A percentile compares a stretch with the other conserved stretches of the same genome.
Conservation (phyloP, 2,113 vertebrate genomes). For the Thymallus thymallus region DNA sequence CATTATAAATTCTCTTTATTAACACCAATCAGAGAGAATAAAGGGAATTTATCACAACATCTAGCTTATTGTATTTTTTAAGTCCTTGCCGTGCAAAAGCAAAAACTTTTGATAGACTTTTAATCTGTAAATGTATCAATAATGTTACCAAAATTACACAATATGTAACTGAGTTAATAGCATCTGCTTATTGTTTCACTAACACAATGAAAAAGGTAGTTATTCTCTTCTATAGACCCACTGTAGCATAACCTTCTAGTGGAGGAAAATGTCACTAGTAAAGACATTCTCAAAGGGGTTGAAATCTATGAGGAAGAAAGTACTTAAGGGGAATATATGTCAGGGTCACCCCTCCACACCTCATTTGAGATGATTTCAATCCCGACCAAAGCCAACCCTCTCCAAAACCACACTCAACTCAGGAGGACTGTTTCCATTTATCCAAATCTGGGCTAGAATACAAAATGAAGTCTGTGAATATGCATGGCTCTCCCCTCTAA, state of each 20-base stretch:
- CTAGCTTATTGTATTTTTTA: too few species aligned
- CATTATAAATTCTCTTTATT: neutral
- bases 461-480: conserved; percentile 30
- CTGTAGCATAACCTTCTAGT: neutral
- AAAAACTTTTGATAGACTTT: too few species aligned
- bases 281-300: neutral
- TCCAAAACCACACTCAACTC: conserved; percentile 34
- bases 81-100: too few species aligned
- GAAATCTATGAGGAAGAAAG: conserved; percentile 18
- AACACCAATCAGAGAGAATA: neutral
- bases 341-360: conserved; percentile 44
- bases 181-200: too few species aligned
- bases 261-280: neutral
- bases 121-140: too few species aligned
- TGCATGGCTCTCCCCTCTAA: conserved; percentile 17
- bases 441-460: conserved; percentile 25
- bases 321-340: conserved; percentile 27
- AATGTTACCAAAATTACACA: too few species aligned
- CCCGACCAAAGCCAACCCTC: conserved; percentile 36
- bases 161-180: too few species aligned
- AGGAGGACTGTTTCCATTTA: conserved; percentile 48
- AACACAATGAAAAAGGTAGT: too few species aligned
- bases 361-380: conserved; percentile 43
- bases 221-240: neutral
- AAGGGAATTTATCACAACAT: too few species aligned